These are phyloP conservation scores for Euphydryas editha DNA, from an alignment of 2,888 invertebrate species.

Conservation along the genomic window DNA sequence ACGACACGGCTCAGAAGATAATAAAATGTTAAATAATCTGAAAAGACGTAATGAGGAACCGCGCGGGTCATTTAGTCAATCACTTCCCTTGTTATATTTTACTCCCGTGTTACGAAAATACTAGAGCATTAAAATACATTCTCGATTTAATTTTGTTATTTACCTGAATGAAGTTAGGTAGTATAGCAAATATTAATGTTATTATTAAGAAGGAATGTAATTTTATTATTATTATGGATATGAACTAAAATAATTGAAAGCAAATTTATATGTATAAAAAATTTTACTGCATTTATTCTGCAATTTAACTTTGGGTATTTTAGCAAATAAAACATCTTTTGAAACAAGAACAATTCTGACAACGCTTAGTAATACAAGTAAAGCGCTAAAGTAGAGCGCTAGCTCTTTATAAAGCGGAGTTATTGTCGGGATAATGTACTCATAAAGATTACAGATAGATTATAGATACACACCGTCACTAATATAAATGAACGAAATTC, in stretches of 20 bases:
- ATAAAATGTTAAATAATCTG: no score
- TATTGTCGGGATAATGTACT: constrained; percentile 5
- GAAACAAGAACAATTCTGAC: constrained; percentile 8
- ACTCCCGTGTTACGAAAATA: neutral
- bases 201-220: no score
- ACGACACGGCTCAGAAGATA: no score
- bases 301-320: neutral
- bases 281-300: neutral
- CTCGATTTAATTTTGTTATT: no score
- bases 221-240: no score
- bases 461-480: neutral
- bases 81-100: neutral
- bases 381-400: constrained; percentile 2
- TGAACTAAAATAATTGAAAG: neutral
- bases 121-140: neutral
- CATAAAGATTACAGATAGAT: constrained; percentile 12
- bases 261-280: neutral
- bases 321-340: constrained; percentile 6
- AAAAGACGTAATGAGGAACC: no score
- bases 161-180: no score
- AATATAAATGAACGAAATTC: constrained; percentile 4
- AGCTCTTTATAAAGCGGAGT: neutral
- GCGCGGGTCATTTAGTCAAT: no score
- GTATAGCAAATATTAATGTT: no score
- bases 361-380: no score